A percentile compares a stretch with the other conserved stretches of the same genome.
These are phyloP conservation scores for Noctua fimbriata DNA, from an alignment of 2,888 invertebrate species.

Conservation along the genomic window DNA sequence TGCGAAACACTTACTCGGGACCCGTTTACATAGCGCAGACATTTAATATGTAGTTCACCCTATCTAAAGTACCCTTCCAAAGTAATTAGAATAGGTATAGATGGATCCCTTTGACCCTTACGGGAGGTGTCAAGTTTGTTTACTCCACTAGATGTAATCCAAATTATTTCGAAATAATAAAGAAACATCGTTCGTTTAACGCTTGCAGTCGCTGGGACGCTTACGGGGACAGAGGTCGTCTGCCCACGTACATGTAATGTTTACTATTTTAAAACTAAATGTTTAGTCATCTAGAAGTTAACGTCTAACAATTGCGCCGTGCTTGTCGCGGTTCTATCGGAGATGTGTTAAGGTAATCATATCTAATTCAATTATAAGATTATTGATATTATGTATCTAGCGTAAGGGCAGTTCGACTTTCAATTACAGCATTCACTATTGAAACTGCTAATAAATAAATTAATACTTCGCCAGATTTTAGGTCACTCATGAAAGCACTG, in stretches of 20 bases:
- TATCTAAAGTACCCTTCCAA: slow-evolving; percentile 64
- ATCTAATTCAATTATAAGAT: slow-evolving; percentile 56
- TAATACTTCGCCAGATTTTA: neutral
- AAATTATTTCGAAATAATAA: slow-evolving; percentile 61
- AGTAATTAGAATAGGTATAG: slow-evolving; percentile 68
- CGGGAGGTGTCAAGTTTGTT: slow-evolving; percentile 54
- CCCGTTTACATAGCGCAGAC: slow-evolving; percentile 47
- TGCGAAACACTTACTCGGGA: slow-evolving; percentile 54
- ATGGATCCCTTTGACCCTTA: slow-evolving; percentile 56
- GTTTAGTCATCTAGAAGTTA: slow-evolving; percentile 41
- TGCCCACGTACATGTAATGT: slow-evolving; percentile 41
- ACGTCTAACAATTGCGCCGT: slow-evolving; percentile 12
- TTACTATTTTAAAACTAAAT: slow-evolving; percentile 45
- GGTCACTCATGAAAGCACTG: slow-evolving; percentile 2
- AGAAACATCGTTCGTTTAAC: slow-evolving; percentile 54
- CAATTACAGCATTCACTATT: slow-evolving; percentile 5
- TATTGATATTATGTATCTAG: slow-evolving; percentile 40
- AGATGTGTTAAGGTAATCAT: slow-evolving; percentile 49
- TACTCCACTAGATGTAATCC: slow-evolving; percentile 67
- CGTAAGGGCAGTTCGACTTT: slow-evolving; percentile 46
- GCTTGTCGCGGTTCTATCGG: slow-evolving; percentile 3
- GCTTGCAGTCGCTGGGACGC: neutral
- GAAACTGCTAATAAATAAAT: neutral
- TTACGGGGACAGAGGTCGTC: slow-evolving; percentile 9
- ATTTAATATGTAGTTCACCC: slow-evolving; percentile 64